Evolutionary conservation across 2,797 vertebrate species (phyloP).

Genomic region (Eospalax fontanierii): DNA sequence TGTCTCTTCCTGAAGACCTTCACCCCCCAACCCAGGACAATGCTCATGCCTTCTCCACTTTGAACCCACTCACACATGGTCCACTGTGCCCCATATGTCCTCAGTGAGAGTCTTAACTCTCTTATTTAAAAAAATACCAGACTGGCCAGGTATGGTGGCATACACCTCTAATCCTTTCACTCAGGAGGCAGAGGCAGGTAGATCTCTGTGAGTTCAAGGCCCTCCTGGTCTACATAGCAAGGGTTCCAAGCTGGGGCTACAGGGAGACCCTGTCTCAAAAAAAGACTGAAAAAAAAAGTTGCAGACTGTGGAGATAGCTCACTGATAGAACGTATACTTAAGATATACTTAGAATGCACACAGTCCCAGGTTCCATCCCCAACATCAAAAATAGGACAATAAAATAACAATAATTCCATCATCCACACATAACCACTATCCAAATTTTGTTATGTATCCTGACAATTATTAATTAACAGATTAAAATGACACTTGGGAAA

Average conservation of each 20-base stretch:
- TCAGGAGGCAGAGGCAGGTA: no score
- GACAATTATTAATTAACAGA: slow-evolving; percentile 14
- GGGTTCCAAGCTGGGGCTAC: no score
- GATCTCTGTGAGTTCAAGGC: no score
- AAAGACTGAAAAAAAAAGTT: no score
- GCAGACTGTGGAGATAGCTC: neutral
- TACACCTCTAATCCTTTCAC: no score
- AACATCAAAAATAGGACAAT: slow-evolving; percentile 10
- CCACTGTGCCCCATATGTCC: neutral
- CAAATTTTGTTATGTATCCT: neutral
- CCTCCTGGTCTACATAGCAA: no score
- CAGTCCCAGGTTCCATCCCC: neutral
- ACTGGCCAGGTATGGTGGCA: no score
- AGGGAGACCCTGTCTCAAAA: no score
- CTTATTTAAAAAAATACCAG: slow-evolving; percentile 40
- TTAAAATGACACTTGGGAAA: slow-evolving; percentile 18
- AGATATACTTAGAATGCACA: neutral
- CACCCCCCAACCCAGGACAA: neutral
- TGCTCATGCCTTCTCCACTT: neutral
- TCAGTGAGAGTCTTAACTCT: neutral
- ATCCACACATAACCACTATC: neutral
- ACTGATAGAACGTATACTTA: neutral
- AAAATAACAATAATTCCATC: neutral
- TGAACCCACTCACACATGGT: neutral
- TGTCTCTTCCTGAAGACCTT: slow-evolving; percentile 6